phyloP scores from a whole-genome alignment of 2,888 invertebrate species.

The Margaritifera margaritifera region DNA sequence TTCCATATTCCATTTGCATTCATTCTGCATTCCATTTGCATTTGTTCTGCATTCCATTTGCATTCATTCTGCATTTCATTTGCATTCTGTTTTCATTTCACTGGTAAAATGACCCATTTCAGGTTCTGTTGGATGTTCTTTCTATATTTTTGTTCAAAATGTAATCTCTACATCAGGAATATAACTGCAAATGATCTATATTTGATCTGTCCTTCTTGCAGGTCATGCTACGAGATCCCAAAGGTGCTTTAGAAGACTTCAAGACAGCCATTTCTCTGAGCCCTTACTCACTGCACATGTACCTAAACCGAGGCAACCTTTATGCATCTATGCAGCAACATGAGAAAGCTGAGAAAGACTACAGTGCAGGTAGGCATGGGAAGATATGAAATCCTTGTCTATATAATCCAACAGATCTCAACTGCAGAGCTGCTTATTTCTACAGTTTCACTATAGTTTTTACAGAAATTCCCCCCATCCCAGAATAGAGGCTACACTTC shows the following conservation, averaged over 20 bases:
- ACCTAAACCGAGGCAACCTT: conserved; percentile 71
- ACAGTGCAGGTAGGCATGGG: conserved; percentile 60
- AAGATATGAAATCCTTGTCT: neutral
- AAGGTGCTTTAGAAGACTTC: conserved; percentile 70
- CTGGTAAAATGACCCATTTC: too few species aligned
- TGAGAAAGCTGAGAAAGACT: conserved; percentile 68
- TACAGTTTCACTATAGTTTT: neutral
- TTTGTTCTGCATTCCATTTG: too few species aligned
- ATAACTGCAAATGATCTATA: neutral
- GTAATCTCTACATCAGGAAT: neutral
- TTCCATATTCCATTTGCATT: too few species aligned
- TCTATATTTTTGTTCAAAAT: too few species aligned
- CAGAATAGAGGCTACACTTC: too few species aligned
- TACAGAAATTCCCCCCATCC: too few species aligned
- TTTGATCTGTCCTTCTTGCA: conserved; percentile 26
- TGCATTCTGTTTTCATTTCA: too few species aligned
- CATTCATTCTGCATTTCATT: too few species aligned
- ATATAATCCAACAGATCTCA: neutral
- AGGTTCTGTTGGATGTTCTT: too few species aligned
- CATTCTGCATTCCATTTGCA: too few species aligned
- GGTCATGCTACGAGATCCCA: conserved; percentile 67
- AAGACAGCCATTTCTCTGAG: conserved; percentile 64
- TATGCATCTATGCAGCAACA: conserved; percentile 65
- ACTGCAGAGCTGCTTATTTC: too few species aligned
- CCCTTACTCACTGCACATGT: conserved; percentile 70